A percentile compares a stretch with the other conserved stretches of the same genome.
These are phyloP conservation scores for Furnarius figulus DNA, from an alignment of 2,113 vertebrate species.

Conservation along the genomic window DNA sequence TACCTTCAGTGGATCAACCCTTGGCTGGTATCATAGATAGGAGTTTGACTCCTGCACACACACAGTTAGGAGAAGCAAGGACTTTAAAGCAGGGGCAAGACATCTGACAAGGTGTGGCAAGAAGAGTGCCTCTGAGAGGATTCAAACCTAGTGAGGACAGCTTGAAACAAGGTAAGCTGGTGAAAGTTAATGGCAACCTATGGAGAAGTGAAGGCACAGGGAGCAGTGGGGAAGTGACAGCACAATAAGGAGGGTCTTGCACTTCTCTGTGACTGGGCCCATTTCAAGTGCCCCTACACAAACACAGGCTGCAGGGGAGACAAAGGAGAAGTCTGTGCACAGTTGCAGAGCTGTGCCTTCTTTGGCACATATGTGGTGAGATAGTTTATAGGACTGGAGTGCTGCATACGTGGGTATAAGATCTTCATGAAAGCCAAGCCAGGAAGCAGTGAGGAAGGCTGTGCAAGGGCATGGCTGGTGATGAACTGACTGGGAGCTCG, in stretches of 20 bases:
- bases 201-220: not conserved
- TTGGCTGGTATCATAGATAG: not conserved
- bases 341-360: not conserved
- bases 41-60: not conserved
- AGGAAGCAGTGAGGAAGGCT: not conserved
- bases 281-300: not conserved
- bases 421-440: not conserved
- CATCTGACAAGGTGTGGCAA: not conserved
- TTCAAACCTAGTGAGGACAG: not conserved
- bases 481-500: not conserved
- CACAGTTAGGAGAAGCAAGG: not conserved
- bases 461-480: fast-evolving
- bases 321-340: not conserved
- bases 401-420: not conserved
- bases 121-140: not conserved
- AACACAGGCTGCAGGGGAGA: not conserved
- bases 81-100: not conserved
- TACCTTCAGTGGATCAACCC: not conserved
- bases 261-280: fast-evolving
- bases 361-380: not conserved
- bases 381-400: not conserved
- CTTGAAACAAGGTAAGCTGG: not conserved
- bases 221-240: not conserved
- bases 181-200: not conserved
- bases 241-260: not conserved